Evolutionary conservation across 2,797 vertebrate genomes (phyloP).

Genomic region (Oreochromis grahami): DNA sequence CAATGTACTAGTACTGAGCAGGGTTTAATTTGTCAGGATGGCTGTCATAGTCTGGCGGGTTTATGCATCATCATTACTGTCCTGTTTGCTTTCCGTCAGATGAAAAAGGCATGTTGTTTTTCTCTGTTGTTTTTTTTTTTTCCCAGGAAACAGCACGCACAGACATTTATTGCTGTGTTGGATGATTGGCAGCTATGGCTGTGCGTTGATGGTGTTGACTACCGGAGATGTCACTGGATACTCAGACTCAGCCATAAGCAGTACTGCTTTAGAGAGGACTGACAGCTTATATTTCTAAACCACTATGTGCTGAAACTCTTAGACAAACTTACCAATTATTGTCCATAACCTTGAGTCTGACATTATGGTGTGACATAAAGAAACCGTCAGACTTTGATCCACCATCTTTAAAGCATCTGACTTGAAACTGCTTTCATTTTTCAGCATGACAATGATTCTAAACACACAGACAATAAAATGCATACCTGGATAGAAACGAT

Average conservation of each 20-base stretch:
- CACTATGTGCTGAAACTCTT: constrained; percentile 9
- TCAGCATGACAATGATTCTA: background rate
- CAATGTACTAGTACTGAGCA: background rate
- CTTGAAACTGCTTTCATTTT: background rate
- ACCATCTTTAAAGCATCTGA: background rate
- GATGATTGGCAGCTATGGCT: constrained; percentile 39
- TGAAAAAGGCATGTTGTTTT: background rate
- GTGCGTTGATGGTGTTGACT: constrained; percentile 32
- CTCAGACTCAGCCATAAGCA: constrained; percentile 24
- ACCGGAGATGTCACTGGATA: constrained; percentile 47
- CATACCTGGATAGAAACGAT: background rate
- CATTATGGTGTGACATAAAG: constrained; percentile 13
- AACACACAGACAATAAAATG: background rate
- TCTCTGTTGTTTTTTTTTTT: background rate
- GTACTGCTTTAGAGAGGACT: constrained; percentile 19
- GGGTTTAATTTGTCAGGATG: constrained; percentile 20
- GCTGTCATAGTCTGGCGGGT: constrained; percentile 4
- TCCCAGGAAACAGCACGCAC: background rate
- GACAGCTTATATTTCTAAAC: constrained; percentile 32
- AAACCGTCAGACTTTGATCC: background rate
- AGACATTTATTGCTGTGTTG: background rate
- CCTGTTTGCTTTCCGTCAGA: constrained; percentile 2
- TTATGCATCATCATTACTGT: background rate
- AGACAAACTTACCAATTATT: constrained; percentile 42
- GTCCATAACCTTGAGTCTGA: constrained; percentile 4